A percentile compares a stretch with the other conserved stretches of the same genome.
Evolutionary conservation across 2,113 vertebrate species (phyloP).

Genomic region (Neodontobutis hainanensis): DNA sequence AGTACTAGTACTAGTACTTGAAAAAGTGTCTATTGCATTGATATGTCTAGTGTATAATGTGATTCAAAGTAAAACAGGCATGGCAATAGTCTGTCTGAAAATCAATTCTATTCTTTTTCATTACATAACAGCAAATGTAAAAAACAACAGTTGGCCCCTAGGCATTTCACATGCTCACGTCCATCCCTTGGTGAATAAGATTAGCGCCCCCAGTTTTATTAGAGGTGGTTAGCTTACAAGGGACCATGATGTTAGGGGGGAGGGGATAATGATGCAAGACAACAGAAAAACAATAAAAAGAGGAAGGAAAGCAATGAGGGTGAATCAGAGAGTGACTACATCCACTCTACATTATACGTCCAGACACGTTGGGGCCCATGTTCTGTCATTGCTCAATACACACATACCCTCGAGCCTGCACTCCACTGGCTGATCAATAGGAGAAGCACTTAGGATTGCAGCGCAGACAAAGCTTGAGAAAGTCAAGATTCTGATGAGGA

Average conservation of each 20-base stretch:
- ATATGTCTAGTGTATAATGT: too few species aligned
- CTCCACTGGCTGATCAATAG: slow-evolving; percentile 42
- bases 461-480: slow-evolving; percentile 13
- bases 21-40: neutral
- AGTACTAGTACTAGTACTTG: too few species aligned
- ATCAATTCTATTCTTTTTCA: neutral
- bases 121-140: slow-evolving; percentile 3
- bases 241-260: too few species aligned
- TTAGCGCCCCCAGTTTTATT: neutral
- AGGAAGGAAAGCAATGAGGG: neutral
- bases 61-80: too few species aligned
- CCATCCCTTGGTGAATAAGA: neutral
- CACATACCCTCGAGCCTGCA: slow-evolving; percentile 17
- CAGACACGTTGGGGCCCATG: slow-evolving; percentile 56
- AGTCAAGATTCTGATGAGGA: slow-evolving; percentile 20
- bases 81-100: too few species aligned
- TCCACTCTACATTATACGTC: slow-evolving; percentile 48
- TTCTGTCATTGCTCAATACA: slow-evolving; percentile 45
- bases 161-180: neutral
- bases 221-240: neutral
- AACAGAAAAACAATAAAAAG: neutral
- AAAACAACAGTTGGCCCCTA: neutral
- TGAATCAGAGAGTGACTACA: slow-evolving; percentile 15
- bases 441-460: slow-evolving; percentile 44
- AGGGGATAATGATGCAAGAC: neutral